These are phyloP conservation scores for Ranitomeya imitator DNA, from an alignment of 2,113 vertebrate species.

Conservation along the genomic window DNA sequence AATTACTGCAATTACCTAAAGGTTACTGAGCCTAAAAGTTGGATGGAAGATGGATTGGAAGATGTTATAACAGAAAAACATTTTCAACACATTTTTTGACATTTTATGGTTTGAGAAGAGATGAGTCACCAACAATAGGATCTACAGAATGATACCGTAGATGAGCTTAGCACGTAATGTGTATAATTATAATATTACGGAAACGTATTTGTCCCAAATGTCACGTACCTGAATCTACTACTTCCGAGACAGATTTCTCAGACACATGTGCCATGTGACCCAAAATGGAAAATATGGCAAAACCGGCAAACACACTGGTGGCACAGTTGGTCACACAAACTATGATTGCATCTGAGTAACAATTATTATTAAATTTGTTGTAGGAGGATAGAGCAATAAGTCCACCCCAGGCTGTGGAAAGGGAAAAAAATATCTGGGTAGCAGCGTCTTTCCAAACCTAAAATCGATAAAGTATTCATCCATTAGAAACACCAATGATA, in stretches of 20 bases:
- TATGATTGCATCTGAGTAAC: constrained; percentile 84
- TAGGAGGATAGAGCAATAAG: constrained; percentile 92
- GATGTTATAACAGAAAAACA: no score
- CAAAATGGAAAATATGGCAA: constrained; percentile 94
- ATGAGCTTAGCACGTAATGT: background rate
- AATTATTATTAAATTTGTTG: constrained; percentile 93
- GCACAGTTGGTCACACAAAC: constrained; percentile 85
- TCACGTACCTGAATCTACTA: constrained; percentile 85
- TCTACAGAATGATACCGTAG: background rate
- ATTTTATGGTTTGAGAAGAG: no score
- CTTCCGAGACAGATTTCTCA: constrained; percentile 79
- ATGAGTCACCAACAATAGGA: no score
- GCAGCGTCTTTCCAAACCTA: constrained; percentile 97
- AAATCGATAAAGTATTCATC: constrained; percentile 38
- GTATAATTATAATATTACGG: background rate
- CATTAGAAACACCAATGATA: background rate
- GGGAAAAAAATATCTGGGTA: constrained; percentile 92
- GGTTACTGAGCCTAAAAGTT: no score
- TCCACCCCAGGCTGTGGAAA: constrained; percentile 89
- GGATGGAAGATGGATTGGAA: no score
- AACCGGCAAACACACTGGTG: constrained; percentile 92
- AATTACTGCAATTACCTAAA: no score
- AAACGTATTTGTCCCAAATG: background rate
- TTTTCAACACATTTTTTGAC: no score
- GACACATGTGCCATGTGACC: constrained; percentile 91